Evolutionary conservation across 2,797 vertebrate genomes (phyloP).

Genomic region (Synanceia verrucosa): DNA sequence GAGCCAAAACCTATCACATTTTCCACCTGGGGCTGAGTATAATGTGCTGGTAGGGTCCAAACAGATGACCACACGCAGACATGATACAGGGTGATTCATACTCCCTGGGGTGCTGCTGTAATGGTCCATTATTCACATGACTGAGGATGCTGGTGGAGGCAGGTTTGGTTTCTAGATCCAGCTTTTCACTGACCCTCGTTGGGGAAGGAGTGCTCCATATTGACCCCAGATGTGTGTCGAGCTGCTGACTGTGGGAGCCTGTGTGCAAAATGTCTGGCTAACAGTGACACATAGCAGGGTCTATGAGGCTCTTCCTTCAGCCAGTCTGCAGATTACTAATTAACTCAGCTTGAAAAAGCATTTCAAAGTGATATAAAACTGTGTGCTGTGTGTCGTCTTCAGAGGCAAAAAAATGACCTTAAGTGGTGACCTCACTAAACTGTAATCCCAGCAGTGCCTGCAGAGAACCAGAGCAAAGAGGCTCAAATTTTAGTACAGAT

Average conservation of each 20-base stretch:
- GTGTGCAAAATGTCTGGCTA: conserved; percentile 1
- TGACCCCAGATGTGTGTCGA: conserved; percentile 70
- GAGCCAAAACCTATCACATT: conserved; percentile 33
- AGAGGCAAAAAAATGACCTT: conserved; percentile 44
- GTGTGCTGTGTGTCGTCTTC: background rate
- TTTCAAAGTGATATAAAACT: background rate
- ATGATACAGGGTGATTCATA: conserved; percentile 67
- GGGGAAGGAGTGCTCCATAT: conserved; percentile 44
- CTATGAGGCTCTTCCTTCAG: conserved; percentile 2
- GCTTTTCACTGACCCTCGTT: conserved; percentile 40
- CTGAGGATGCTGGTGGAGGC: conserved; percentile 37
- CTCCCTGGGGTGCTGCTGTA: conserved; percentile 57
- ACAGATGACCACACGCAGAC: conserved; percentile 71
- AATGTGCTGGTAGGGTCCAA: conserved; percentile 35
- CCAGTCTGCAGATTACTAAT: conserved; percentile 7
- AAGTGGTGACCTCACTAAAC: conserved; percentile 44
- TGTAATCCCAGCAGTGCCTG: conserved; percentile 46
- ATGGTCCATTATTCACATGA: conserved; percentile 67
- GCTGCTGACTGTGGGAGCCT: conserved; percentile 30
- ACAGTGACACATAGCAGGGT: conserved; percentile 17
- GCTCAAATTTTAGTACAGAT: conserved; percentile 35
- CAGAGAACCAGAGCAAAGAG: conserved; percentile 15
- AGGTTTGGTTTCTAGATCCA: conserved; percentile 21
- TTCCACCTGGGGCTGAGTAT: conserved; percentile 48
- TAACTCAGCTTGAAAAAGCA: background rate